phyloP scores from a whole-genome alignment of 2,797 vertebrate species.

The Acomys russatus region DNA sequence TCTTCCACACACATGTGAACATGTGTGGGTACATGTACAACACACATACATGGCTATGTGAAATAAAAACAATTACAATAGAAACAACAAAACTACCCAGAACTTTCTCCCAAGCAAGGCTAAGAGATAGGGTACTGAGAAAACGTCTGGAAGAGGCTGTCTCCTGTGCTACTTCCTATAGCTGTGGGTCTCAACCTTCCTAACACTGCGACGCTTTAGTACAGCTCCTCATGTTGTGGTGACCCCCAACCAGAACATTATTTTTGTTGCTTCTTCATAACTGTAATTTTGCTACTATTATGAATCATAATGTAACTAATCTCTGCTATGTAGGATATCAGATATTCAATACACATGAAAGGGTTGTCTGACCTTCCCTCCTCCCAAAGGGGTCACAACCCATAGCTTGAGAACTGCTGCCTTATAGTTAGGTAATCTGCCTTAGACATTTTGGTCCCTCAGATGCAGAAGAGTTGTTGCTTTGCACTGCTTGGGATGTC shows the following conservation, averaged over 20 bases:
- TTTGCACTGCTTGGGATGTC: not conserved
- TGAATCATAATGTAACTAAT: not conserved
- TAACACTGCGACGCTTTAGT: not conserved
- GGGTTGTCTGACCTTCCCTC: not conserved
- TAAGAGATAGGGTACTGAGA: not conserved
- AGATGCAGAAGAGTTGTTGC: not conserved
- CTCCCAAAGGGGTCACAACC: not conserved
- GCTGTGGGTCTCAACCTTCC: not conserved
- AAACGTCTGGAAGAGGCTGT: not conserved
- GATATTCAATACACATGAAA: not conserved
- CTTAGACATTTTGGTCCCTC: not conserved
- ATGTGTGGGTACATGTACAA: not conserved
- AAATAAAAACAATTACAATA: not conserved
- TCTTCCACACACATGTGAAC: not conserved
- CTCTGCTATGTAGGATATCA: not conserved
- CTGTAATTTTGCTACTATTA: not conserved
- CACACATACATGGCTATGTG: not conserved
- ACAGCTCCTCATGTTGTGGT: not conserved
- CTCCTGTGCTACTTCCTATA: not conserved
- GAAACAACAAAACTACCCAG: not conserved
- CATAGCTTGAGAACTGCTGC: not conserved
- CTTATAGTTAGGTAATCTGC: not conserved
- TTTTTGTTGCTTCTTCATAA: not conserved
- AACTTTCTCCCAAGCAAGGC: not conserved
- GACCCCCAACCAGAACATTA: not conserved